These are phyloP conservation scores for Typhlomys cinereus DNA, from an alignment of 2,113 vertebrate species.

Conservation along the genomic window DNA sequence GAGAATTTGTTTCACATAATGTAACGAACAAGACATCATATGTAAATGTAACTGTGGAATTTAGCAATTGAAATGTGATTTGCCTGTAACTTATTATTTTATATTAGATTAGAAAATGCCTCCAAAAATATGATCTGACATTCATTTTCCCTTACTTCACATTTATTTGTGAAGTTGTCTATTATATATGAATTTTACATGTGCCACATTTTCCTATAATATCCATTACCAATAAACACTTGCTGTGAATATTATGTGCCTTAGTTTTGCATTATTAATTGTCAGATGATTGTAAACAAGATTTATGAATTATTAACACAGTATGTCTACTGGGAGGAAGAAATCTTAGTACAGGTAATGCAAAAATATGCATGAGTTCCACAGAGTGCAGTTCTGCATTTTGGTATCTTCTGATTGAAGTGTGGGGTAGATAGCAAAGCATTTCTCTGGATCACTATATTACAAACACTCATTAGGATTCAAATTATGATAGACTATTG, in stretches of 20 bases:
- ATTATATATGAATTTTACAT: conserved; percentile 12
- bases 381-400: neutral
- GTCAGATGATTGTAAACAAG: conserved; percentile 39
- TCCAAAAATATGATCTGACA: neutral
- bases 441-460: neutral
- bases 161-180: conserved; percentile 23
- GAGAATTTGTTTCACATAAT: neutral
- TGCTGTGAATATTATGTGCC: conserved; percentile 56
- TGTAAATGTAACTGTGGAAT: neutral
- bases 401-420: neutral
- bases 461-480: neutral
- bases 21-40: neutral
- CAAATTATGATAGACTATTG: neutral
- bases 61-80: neutral
- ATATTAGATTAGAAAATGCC: conserved; percentile 18
- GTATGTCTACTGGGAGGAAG: neutral
- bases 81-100: neutral
- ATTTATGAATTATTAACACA: conserved; percentile 72
- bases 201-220: conserved; percentile 40
- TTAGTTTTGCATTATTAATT: conserved; percentile 77
- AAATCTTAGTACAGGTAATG: conserved; percentile 38
- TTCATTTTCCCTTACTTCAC: neutral
- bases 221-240: conserved; percentile 57
- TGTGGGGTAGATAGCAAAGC: neutral
- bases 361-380: conserved; percentile 19